Base-by-base conservation (phyloP, 1,140 invertebrate species). In the Bemisia tabaci region DNA sequence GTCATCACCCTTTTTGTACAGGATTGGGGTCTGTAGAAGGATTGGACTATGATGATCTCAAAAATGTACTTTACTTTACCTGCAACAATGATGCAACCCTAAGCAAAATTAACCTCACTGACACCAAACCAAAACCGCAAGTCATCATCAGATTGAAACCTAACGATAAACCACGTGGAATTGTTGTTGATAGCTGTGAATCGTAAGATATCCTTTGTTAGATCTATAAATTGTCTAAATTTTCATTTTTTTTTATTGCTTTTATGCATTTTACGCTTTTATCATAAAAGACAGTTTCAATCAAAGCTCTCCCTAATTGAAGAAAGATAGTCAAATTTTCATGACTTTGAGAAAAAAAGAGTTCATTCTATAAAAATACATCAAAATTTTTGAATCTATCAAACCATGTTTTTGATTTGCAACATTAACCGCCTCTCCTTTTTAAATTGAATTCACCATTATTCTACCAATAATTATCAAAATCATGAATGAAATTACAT, bases 21-120 rank as follows among this genome's bases (percentile, higher is more conserved):
- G 85, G 83, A 67, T 85, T 87, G 79, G 89, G 89, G 1, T 85
- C 88, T 0, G 90, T 91, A 1, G 91, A 94, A 79, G 92, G 92
- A 21, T 75, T 95, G 71, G 87, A 90, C 22, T 92, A 84, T 76
- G 88, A 91, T 70, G 77, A 79, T 59, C 72, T 82, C 0, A 77
- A 84, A 59, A 79, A 84, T 66, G 80, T 84, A 61, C 77, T 94
- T 0, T 94, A 91, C 76, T 95, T 90, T 89, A 94, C 92, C 1
- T 91, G 89, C 71, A 90, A 88, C 73, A 88, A 85, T 72, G 85
- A 90, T 74, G 85, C 88, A 0, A 85, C 87, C 2, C 87, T 94
- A 26, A 85, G 83, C 66, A 79, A 83, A 68, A 77, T 87, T 26
- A 81, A 82, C 72, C 72, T 84, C 65, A 78, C 72, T 12, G 69